Base-by-base conservation (phyloP, 2,888 invertebrate species). In the Nephrotoma guestfalica region DNA sequence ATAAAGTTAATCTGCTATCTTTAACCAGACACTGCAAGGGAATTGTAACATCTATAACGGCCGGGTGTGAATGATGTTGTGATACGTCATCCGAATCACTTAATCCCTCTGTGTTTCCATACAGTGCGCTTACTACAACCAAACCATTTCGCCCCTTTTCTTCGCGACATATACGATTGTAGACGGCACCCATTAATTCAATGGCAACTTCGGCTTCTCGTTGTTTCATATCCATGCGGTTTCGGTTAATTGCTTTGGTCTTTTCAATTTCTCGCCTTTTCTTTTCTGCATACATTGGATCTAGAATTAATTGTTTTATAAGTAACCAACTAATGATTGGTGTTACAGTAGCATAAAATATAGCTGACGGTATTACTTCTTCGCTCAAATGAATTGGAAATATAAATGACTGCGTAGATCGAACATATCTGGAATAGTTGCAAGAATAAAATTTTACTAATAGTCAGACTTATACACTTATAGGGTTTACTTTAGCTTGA, bases 1-100 rank as follows among this genome's bases (percentile, higher is more conserved):
- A 95, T 85, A 99, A 93, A 88, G 96, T 94, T 86, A 99, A 93
- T 90, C 95, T 95, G n/a, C 98, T 96, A 90, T 98, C 96, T 90
- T 96, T 97, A 86, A 98, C 96, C 89, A 98, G 94, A 90, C 98
- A 98, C 91, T 99, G 99, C 41, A 99, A 90, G 0, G 98, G 98
- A 89, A 98, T 94, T n/a, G 97, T 98, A 15, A 99, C 99, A 91
- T 99, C 98, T 87, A 98, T 95, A 3, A 95, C 91, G 85, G 90
- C 90, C 4, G 89, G 89, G 1, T 89, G 89, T 18, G 87, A 87
- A 1, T 88, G 89, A 86, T 88, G 88, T 43, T 90, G 89, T 11
- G 91, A 91, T 6, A 15, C 4, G 88, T 89, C 89, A 0, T 90
- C 87, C 0, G 89, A 88, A 11, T 84, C 87, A 51, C 88, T 88